phyloP scores from a whole-genome alignment of 2,888 invertebrate species.

The Pristionchus maxplancki region DNA sequence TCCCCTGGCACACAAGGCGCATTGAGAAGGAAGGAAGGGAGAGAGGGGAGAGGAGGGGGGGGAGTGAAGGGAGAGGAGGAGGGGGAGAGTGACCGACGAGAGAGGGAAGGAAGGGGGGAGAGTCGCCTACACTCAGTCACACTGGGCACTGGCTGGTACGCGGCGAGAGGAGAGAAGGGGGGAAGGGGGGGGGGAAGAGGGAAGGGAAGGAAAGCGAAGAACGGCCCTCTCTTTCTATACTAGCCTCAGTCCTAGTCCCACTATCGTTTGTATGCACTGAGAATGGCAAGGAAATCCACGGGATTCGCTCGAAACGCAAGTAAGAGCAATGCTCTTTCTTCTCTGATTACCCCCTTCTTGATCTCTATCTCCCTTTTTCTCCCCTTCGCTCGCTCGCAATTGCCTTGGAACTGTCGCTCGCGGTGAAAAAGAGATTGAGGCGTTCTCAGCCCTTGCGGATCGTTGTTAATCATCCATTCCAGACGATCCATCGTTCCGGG shows the following conservation, averaged over 20 bases:
- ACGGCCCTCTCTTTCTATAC: conserved; percentile 30
- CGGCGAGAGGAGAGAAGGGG: conserved; percentile 45
- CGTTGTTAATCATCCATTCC: conserved; percentile 54
- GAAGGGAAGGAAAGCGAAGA: background rate
- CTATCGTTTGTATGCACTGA: background rate
- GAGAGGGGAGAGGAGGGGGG: background rate
- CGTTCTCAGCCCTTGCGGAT: background rate
- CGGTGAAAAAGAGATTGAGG: background rate
- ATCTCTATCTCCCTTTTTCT: background rate
- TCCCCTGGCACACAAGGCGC: conserved; percentile 20
- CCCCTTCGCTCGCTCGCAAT: background rate
- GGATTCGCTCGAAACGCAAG: background rate
- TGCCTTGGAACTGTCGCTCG: conserved; percentile 28
- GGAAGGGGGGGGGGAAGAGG: background rate
- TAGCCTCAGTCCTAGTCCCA: background rate
- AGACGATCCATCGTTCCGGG: conserved; percentile 72
- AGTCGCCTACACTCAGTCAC: background rate
- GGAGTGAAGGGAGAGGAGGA: background rate
- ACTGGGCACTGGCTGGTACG: conserved; percentile 33
- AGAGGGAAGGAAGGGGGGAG: background rate
- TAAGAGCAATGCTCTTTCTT: background rate
- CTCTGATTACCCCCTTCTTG: background rate
- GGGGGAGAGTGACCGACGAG: conserved; percentile 43
- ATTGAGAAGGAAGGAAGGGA: background rate
- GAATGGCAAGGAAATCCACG: background rate